phyloP scores from a whole-genome alignment of 2,113 vertebrate genomes.

The Aegotheles bennettii region DNA sequence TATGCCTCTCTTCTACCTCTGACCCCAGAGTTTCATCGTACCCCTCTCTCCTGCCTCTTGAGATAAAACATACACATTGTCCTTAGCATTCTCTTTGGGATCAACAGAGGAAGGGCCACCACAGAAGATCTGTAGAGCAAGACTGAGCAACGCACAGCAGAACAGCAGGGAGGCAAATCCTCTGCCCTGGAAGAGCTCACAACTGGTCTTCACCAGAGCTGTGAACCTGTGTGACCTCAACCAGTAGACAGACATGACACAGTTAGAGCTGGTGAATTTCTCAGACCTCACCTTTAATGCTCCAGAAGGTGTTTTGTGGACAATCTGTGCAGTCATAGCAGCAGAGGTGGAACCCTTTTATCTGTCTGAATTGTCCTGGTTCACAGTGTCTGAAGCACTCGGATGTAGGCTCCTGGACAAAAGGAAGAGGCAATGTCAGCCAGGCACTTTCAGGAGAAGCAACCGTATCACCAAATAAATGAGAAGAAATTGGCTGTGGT shows the following conservation, averaged over 20 bases:
- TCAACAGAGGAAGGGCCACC: not conserved
- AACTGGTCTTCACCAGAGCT: not conserved
- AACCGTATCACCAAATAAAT: fast-evolving
- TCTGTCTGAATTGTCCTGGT: slow-evolving; percentile 73
- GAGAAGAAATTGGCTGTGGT: fast-evolving
- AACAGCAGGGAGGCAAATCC: not conserved
- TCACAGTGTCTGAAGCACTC: slow-evolving; percentile 78
- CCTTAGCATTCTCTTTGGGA: not conserved
- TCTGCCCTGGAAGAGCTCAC: not conserved
- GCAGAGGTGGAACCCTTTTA: slow-evolving; percentile 66
- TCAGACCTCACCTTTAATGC: slow-evolving; percentile 32
- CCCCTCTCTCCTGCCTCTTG: not conserved
- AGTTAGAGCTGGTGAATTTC: not conserved
- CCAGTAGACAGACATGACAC: no score
- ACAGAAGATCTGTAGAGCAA: not conserved
- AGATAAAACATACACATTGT: fast-evolving
- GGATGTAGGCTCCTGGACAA: slow-evolving; percentile 77
- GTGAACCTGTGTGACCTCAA: not conserved
- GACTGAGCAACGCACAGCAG: not conserved
- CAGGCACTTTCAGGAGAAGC: not conserved
- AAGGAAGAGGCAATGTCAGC: not conserved
- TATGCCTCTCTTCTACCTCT: not conserved
- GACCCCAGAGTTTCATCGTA: not conserved
- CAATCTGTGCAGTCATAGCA: slow-evolving; percentile 90
- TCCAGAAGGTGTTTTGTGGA: slow-evolving; percentile 75